A percentile compares a stretch with the other conserved stretches of the same genome.
phyloP scores from a whole-genome alignment of 2,888 invertebrate species.

The Drosophila flavopinicola region DNA sequence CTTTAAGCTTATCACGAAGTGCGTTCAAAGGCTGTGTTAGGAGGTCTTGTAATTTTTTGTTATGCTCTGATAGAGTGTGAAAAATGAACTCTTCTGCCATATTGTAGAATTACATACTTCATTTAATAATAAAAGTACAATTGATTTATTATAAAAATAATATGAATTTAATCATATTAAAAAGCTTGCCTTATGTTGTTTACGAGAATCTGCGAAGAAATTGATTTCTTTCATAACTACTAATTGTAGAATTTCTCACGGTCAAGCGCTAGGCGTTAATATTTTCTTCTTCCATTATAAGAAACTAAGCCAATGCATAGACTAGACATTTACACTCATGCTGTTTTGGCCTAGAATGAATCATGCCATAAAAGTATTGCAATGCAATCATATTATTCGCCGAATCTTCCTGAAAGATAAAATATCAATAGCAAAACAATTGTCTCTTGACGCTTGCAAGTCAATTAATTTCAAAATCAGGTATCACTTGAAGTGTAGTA shows the following conservation, averaged over 20 bases:
- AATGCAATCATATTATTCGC: neutral
- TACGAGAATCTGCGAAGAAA: neutral
- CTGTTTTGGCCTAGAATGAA: neutral
- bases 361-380: neutral
- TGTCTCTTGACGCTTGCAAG: neutral
- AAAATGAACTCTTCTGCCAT: no score
- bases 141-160: no score
- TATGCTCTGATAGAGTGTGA: no score
- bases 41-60: no score
- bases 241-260: neutral
- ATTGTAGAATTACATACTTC: no score
- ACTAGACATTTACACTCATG: conserved; percentile 1
- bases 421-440: conserved; percentile 5
- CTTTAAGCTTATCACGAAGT: neutral
- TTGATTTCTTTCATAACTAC: neutral
- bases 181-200: no score
- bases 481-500: neutral
- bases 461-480: conserved; percentile 21
- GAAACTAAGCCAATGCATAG: conserved; percentile 2
- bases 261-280: no score
- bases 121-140: no score
- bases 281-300: neutral
- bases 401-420: neutral
- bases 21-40: neutral
- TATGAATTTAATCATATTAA: no score